Base-by-base conservation (phyloP, 2,113 vertebrate genomes). In the Gopherus evgoodei region DNA sequence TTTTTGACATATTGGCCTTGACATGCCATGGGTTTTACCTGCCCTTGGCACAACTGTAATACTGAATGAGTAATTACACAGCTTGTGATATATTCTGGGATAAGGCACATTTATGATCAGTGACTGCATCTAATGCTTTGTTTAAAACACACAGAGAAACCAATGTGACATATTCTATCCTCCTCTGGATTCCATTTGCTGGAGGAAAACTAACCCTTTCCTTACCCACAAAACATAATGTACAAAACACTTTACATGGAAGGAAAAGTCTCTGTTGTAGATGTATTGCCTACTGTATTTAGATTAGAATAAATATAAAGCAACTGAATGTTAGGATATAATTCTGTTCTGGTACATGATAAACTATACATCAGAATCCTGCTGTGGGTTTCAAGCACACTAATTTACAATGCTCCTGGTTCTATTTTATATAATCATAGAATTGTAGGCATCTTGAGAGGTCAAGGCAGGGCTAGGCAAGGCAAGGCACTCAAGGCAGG, bases 91-190 rank as follows among this genome's bases (percentile, higher is more conserved):
- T 81, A 81, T 76, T 57, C 83, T 86, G 78, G 69, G 76, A 86
- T 82, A 38, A 89, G 44, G 52, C 54, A 82, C 54, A 49, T 72
- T 93, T 80, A 81, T 86, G 62, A 35, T 31, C 47, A 81, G 59
- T 72, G 83, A 89, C 50, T 89, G 52, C 76, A 85, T 79, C 52
- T 86, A 93, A 89, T 82, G 62, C 84, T 87, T 81, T 89, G 17
- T 56, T 79, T 81, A 27, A 52, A 89, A 47, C 38, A 65, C 52
- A 56, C 85, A 85, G 29, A 75, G 90, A 81, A 80, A 72, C 42
- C 56, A 84, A 56, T 84, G 42, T 93, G 83, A 89, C 53, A 81
- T 54, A 19, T 72, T 85, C 25, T 84, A 13, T 81, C 42, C 27
- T 53, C 83, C 83, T 81, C 83, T 89, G 53, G 78, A 50, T 93